Conservation (phyloP, 2,888 invertebrate genomes). For the Dolomedes plantarius region DNA sequence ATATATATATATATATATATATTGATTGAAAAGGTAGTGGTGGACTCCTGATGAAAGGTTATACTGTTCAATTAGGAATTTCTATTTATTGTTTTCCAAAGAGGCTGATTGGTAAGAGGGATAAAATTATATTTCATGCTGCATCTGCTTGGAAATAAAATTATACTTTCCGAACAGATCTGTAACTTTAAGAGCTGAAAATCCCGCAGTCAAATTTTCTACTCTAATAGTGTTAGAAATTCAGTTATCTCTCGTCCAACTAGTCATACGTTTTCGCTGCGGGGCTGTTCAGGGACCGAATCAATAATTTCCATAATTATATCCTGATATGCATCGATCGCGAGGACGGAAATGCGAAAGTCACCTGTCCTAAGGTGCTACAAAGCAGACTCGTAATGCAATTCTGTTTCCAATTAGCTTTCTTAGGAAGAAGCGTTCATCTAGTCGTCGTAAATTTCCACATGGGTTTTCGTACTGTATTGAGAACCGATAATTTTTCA, state of each 20-base stretch:
- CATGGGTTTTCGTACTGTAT: too few species aligned
- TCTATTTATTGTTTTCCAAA: slow-evolving; percentile 20
- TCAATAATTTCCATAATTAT: slow-evolving; percentile 68
- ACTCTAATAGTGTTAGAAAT: slow-evolving; percentile 67
- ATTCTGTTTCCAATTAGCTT: slow-evolving; percentile 64
- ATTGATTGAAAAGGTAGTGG: too few species aligned
- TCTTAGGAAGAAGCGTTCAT: not conserved
- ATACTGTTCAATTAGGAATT: too few species aligned
- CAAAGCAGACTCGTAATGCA: slow-evolving; percentile 41
- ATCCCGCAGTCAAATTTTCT: slow-evolving; percentile 68
- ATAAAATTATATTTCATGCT: slow-evolving; percentile 47
- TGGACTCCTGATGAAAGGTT: too few species aligned
- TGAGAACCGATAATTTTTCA: too few species aligned
- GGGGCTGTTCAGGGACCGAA: slow-evolving; percentile 54
- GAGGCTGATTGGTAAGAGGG: slow-evolving; percentile 51
- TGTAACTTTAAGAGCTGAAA: slow-evolving; percentile 53
- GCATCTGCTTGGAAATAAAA: slow-evolving; percentile 54
- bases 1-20: too few species aligned
- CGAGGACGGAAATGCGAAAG: slow-evolving; percentile 42
- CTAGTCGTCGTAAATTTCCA: too few species aligned
- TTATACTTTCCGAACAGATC: slow-evolving; percentile 56
- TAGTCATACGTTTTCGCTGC: slow-evolving; percentile 65
- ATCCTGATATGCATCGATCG: slow-evolving; percentile 64
- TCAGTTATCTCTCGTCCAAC: slow-evolving; percentile 58
- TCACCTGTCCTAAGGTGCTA: slow-evolving; percentile 25